Percentiles rank a stretch among this genome's conserved stretches.
phyloP scores from a whole-genome alignment of 2,113 vertebrate genomes.

The Hiodon tergisus region DNA sequence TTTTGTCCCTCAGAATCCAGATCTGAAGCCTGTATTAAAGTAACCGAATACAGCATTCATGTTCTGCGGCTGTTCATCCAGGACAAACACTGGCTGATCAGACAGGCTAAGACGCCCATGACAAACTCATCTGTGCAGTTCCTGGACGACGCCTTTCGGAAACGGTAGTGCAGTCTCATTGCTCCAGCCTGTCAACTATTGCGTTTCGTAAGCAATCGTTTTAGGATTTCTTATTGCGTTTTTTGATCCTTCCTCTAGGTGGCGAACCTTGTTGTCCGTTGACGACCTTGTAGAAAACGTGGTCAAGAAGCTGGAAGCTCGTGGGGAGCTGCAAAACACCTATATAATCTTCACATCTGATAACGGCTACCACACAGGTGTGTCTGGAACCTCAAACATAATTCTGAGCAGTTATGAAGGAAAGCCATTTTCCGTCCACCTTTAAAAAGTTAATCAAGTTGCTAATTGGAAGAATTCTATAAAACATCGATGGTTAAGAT shows the following conservation, averaged over 20 bases:
- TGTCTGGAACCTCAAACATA: not conserved
- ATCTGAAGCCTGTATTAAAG: not conserved
- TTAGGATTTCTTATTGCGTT: not conserved
- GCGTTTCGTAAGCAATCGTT: not conserved
- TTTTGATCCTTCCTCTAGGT: slow-evolving; percentile 56
- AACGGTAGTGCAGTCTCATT: slow-evolving; percentile 61
- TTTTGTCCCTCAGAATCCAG: too few species aligned
- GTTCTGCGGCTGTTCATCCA: slow-evolving; percentile 43
- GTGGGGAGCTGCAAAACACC: slow-evolving; percentile 80
- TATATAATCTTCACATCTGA: slow-evolving; percentile 95
- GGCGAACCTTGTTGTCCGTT: slow-evolving; percentile 92
- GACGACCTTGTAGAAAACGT: slow-evolving; percentile 92
- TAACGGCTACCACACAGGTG: slow-evolving; percentile 95
- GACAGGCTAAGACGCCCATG: slow-evolving; percentile 97
- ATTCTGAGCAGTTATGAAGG: not conserved
- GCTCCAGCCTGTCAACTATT: not conserved
- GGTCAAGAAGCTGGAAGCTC: slow-evolving; percentile 73
- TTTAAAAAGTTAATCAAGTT: too few species aligned
- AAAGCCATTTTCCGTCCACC: too few species aligned
- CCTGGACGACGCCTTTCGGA: slow-evolving; percentile 85
- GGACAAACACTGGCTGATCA: slow-evolving; percentile 98
- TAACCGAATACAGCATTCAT: not conserved
- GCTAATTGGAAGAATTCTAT: too few species aligned
- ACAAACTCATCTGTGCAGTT: slow-evolving; percentile 85
- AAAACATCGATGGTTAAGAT: too few species aligned